Evolutionary conservation across 2,113 vertebrate genomes (phyloP), one percentile per base, ranked within the genome.

Genomic region (Podilymbus podiceps): DNA sequence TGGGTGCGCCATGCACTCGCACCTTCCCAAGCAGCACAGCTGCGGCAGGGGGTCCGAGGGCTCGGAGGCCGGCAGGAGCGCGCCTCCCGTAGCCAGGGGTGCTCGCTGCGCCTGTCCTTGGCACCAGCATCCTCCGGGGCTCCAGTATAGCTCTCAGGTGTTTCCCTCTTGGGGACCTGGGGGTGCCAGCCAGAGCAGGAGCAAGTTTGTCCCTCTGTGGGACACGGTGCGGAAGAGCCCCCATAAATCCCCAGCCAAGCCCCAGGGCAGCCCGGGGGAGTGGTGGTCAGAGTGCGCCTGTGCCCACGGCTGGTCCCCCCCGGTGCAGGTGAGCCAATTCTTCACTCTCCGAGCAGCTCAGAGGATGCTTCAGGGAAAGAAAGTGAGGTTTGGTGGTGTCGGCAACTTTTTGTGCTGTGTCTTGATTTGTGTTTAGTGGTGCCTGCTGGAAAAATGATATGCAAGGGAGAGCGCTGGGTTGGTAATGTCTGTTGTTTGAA

Each of bases 311-410:
- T 99, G 99, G 99, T 97, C 97, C 81, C 98, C 98, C 82, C 92
- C 97, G 28, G 96, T 98, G 80, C 99, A 99, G 99, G 99, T 99
- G 99, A 99, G 98, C 81, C 44, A 82, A 77, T 94, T 93, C 86
- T 94, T 96, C 89, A 8, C 90, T 90, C 92, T 97, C 85, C 78
- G 1, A 17, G 84, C 24, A 15, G 58, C 66, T 53, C 42, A 47
- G 12, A 31, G 79, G 91, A 95, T 95, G 93, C 94, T 96, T 19
- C 77, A n/a, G 92, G 93, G 80, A 78, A 58, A 76, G 79, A 90
- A 89, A 91, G 69, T 55, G 93, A 82, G 93, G 84, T 92, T 87
- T 73, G 93, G 44, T 12, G 87, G 60, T 23, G 77, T 77, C 23
- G 71, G 67, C 95, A 97, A 97, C 94, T 98, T 93, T 63, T 33